phyloP scores from a whole-genome alignment of 2,797 vertebrate genomes.

The Serranus cabrilla region DNA sequence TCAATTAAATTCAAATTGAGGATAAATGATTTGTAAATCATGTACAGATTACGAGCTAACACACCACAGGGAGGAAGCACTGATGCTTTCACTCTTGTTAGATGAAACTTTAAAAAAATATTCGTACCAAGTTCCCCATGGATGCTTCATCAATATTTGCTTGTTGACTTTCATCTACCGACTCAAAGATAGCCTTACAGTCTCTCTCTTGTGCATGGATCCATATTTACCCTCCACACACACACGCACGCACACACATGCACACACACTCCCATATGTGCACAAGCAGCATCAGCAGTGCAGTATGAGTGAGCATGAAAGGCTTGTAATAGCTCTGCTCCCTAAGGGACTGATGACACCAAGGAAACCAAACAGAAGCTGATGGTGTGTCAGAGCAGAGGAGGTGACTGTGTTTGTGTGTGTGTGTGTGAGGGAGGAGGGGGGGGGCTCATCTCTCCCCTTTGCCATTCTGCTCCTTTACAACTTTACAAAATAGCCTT shows the following conservation, averaged over 20 bases:
- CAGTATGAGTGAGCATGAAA: slow-evolving; percentile 70
- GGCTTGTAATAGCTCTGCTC: slow-evolving; percentile 78
- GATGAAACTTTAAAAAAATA: slow-evolving; percentile 5
- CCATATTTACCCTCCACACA: slow-evolving; percentile 46
- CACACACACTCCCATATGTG: slow-evolving; percentile 48
- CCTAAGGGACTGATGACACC: slow-evolving; percentile 81
- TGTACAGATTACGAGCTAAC: slow-evolving; percentile 75
- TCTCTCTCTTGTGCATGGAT: slow-evolving; percentile 25
- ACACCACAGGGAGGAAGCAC: slow-evolving; percentile 1
- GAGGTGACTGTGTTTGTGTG: slow-evolving; percentile 26
- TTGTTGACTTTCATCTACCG: slow-evolving; percentile 39
- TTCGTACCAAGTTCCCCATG: slow-evolving; percentile 7
- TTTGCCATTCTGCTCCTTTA: slow-evolving; percentile 88
- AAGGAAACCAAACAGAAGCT: slow-evolving; percentile 83
- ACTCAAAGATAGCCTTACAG: slow-evolving; percentile 22
- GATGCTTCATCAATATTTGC: slow-evolving; percentile 40
- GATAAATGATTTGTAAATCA: slow-evolving; percentile 84
- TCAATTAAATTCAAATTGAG: slow-evolving; percentile 91
- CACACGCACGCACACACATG: slow-evolving; percentile 27
- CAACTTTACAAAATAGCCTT: slow-evolving; percentile 95
- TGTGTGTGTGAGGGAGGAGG: slow-evolving; percentile 14
- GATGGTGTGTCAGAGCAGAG: slow-evolving; percentile 69
- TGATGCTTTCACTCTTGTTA: slow-evolving; percentile 8
- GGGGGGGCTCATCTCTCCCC: slow-evolving; percentile 61
- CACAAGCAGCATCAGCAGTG: slow-evolving; percentile 49